Evolutionary conservation across 2,888 invertebrate genomes (phyloP), one percentile per base, ranked within the genome.

Genomic region (Chymomyza fuscimana): DNA sequence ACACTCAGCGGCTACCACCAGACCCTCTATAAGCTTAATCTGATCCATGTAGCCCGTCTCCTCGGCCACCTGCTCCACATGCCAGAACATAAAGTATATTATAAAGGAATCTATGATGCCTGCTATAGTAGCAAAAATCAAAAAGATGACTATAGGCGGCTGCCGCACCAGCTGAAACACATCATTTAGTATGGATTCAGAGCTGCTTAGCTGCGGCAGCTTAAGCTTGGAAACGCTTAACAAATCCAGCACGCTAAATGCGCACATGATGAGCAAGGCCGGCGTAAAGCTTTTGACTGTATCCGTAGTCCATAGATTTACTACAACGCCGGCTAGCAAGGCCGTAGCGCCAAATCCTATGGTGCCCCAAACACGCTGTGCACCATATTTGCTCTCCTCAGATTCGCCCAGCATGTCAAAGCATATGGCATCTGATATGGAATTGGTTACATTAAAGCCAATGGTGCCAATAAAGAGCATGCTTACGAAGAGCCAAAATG

Each of bases 341-440:
- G 96, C 96, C 0, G 96, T 94, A 5, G 94, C 78, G 0, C 96
- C 96, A 83, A 96, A 97, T 0, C 96, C 96, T 5, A 95, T 94
- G 0, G 96, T 96, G 5, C 96, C 97, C 96, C 96, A 96, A 0
- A 96, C 95, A 19, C 97, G 93, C 88, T 97, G 96, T 7, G 94
- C 93, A 0, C 97, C 96, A 85, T 96, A 97, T 69, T 93, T 93
- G 79, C 94, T 93, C 66, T 95, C 94, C 15, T 94, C 93, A 0
- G 94, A 94, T 5, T 94, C 93, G 15, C 96, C 96, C 52, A 98
- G 93, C 29, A 97, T 94, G 91, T 97, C 96, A 88, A 97, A 97
- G 90, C 97, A 97, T 40, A 98, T 95, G 0, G 97, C 97, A 91
- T 98, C 98, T 52, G 96, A 96, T 52, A 98, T 95, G 61, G 96